phyloP scores from a whole-genome alignment of 2,888 invertebrate genomes.

The Philaethria dido region DNA sequence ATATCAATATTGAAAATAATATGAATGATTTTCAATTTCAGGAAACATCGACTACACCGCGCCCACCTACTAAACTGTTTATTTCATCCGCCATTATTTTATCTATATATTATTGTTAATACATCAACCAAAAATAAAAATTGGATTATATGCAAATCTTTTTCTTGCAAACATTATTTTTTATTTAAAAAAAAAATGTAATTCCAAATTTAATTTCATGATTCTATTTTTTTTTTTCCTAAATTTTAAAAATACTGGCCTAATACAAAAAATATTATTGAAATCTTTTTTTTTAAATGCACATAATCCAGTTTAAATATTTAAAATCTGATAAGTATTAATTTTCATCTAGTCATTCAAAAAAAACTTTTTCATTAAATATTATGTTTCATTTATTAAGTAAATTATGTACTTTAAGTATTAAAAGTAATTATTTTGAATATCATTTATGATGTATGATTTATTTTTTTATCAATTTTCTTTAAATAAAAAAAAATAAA shows the following conservation, averaged over 20 bases:
- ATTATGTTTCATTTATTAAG: not conserved
- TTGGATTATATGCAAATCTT: constrained; percentile 9
- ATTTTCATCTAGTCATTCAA: constrained; percentile 14
- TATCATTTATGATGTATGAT: not conserved
- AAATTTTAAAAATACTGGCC: not conserved
- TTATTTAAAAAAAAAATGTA: not conserved
- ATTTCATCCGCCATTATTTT: constrained; percentile 9
- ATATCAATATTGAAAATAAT: not conserved
- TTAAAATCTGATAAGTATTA: not conserved
- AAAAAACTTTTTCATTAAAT: not conserved
- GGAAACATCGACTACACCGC: constrained; percentile 89
- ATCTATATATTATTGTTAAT: constrained; percentile 47
- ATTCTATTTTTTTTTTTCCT: not conserved
- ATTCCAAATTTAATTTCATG: not conserved
- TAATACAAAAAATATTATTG: not conserved
- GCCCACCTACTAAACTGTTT: constrained; percentile 85
- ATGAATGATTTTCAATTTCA: constrained; percentile 59
- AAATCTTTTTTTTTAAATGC: constrained; percentile 2
- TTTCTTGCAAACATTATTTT: not conserved
- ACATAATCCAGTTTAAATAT: not conserved
- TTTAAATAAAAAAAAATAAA: not conserved
- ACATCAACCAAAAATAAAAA: constrained; percentile 16
- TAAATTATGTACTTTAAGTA: constrained; percentile 16
- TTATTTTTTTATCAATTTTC: not conserved
- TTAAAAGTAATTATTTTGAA: constrained; percentile 1